phyloP scores from a whole-genome alignment of 1,140 invertebrate species.

The Cydia pomonella region DNA sequence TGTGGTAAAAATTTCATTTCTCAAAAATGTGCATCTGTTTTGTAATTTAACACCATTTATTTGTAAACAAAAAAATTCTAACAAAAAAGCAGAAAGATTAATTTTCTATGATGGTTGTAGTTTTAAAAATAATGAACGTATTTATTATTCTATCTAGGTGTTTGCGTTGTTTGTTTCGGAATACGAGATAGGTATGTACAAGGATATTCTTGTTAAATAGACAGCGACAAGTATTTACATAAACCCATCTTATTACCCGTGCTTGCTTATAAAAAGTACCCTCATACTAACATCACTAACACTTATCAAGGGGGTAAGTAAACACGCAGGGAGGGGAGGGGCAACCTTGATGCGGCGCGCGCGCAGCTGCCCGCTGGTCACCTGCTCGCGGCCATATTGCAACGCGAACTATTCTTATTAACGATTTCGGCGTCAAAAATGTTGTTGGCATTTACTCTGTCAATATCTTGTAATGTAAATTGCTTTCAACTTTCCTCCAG shows the following conservation, averaged over 20 bases:
- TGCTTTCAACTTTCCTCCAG: neutral
- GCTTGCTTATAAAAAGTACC: slow-evolving; percentile 22
- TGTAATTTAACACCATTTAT: no score
- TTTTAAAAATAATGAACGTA: no score
- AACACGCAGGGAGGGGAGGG: slow-evolving; percentile 54
- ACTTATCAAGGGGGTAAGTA: slow-evolving; percentile 47
- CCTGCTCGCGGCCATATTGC: slow-evolving; percentile 72
- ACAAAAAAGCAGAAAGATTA: no score
- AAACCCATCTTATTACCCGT: slow-evolving; percentile 9
- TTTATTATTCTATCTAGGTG: no score
- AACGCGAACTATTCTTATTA: slow-evolving; percentile 35
- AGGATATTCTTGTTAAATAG: neutral
- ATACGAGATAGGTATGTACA: neutral
- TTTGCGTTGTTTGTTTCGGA: neutral
- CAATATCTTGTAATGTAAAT: slow-evolving; percentile 11
- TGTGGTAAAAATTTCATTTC: no score
- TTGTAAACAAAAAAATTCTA: no score
- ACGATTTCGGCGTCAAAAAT: slow-evolving; percentile 33
- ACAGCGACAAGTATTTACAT: slow-evolving; percentile 6
- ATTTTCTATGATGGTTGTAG: no score
- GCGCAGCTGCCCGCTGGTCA: slow-evolving; percentile 66
- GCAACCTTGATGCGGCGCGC: slow-evolving; percentile 63
- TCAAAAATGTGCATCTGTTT: no score
- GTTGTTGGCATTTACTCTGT: slow-evolving; percentile 33
- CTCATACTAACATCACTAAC: slow-evolving; percentile 54